A percentile compares a stretch with the other conserved stretches of the same genome.
These are phyloP conservation scores for Peromyscus maniculatus DNA, from an alignment of 2,113 vertebrate species.

Conservation along the genomic window DNA sequence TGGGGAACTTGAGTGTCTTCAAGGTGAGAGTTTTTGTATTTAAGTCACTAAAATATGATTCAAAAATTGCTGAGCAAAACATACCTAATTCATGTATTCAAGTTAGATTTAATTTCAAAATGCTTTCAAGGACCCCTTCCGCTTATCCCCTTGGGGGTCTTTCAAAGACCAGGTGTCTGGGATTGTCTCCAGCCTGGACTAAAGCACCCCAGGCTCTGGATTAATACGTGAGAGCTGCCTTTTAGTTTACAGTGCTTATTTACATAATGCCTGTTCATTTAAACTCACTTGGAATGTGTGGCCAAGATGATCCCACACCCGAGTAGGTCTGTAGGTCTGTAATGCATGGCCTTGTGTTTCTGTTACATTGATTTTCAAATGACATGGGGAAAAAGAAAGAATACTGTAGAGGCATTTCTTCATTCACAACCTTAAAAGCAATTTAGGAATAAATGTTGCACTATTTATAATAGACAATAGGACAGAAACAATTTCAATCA, in stretches of 20 bases:
- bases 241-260: constrained; percentile 84
- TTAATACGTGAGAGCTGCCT: constrained; percentile 83
- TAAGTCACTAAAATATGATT: constrained; percentile 77
- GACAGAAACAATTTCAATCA: not conserved
- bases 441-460: not conserved
- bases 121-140: constrained; percentile 80
- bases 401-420: not conserved
- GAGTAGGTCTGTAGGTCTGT: constrained; percentile 82
- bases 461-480: not conserved
- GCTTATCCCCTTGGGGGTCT: constrained; percentile 87
- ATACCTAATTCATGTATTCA: constrained; percentile 77
- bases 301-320: constrained; percentile 79
- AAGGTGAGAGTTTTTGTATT: constrained; percentile 74
- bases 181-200: constrained; percentile 88
- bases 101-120: constrained; percentile 83
- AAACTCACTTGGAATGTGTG: constrained; percentile 79
- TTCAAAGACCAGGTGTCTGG: constrained; percentile 91
- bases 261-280: constrained; percentile 88
- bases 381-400: not conserved
- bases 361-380: constrained; percentile 76
- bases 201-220: constrained; percentile 88
- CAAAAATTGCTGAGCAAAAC: constrained; percentile 70
- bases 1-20: constrained; percentile 49
- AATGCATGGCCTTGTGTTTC: constrained; percentile 71
- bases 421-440: not conserved